These are phyloP conservation scores for Drosophila nikananu DNA, from an alignment of 1,140 invertebrate species.

Conservation along the genomic window DNA sequence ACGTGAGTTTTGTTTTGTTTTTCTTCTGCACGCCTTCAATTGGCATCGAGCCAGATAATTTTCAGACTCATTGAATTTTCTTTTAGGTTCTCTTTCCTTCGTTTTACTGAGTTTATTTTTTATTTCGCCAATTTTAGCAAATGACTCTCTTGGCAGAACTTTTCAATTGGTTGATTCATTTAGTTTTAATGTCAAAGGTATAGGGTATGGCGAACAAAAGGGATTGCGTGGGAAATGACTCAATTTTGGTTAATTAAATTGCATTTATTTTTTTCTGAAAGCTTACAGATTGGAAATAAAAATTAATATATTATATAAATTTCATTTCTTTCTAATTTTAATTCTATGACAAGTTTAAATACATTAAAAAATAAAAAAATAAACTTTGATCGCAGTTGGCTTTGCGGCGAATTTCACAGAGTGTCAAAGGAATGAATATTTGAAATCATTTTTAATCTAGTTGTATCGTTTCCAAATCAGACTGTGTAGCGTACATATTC, in stretches of 20 bases:
- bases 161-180: conserved; percentile 44
- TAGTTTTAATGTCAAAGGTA: conserved; percentile 33
- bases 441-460: conserved; percentile 40
- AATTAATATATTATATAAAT: not conserved
- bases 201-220: not conserved
- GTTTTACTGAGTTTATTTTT: conserved; percentile 1
- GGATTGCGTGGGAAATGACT: not conserved
- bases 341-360: not conserved
- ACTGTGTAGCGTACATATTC: conserved; percentile 78
- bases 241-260: not conserved
- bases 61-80: conserved; percentile 57
- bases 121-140: conserved; percentile 54
- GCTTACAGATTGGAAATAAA: not conserved
- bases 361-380: not conserved
- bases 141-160: conserved; percentile 62
- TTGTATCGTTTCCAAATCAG: conserved; percentile 76
- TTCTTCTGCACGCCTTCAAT: conserved; percentile 22
- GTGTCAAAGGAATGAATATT: conserved; percentile 34
- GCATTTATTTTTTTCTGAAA: not conserved
- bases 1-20: conserved; percentile 45
- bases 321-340: not conserved
- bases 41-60: conserved; percentile 49
- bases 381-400: conserved; percentile 13
- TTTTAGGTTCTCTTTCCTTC: conserved; percentile 13
- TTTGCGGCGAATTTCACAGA: conserved; percentile 1